Evolutionary conservation across 2,113 vertebrate species (phyloP), one percentile per base, ranked within the genome.

Genomic region (Petrocephalus microphthalmus): DNA sequence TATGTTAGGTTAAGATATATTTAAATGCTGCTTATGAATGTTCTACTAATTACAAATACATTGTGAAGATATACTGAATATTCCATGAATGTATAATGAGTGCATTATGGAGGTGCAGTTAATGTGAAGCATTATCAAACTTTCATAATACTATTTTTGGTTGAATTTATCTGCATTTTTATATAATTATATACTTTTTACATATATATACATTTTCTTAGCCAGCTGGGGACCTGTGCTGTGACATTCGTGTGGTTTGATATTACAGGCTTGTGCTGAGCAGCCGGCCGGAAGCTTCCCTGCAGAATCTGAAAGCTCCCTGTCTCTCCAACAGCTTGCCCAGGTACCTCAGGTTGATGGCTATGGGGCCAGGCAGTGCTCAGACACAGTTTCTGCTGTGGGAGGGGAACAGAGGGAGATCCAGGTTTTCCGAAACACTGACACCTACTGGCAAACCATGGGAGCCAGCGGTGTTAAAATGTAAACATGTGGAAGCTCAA

Each of bases 321-420:
- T 95, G 91, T 95, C 97, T 29, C 85, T 98, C 87, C 89, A 89
- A 56, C 91, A 89, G 86, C 92, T 98, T 29, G 94, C 96, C 3
- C 95, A 98, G 97, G 97, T 99, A 96, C 20, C 0, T 10, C 84
- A 74, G 53, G 42, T 22, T 37, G 22, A 42, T 45, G 45, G 19
- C 45, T 51, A 20, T n/a, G 7, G 45, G 22, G 1, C 0, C 8
- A 51, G 10, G 19, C 22, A 49, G 20, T 84, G 45, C 7, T 52
- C 49, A 5, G 33, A 64, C 51, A 53, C 47, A n/a, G n/a, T 47
- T 64, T 29, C n/a, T 67, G 60, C 60, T 64, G 25, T 49, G 22
- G 56, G 29, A 2, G 29, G 3, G 78, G 25, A 3, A 29, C 8
- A 29, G 25, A 25, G 42, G 71, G 29, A 22, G 17, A n/a, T 2